A percentile compares a stretch with the other conserved stretches of the same genome.
phyloP scores from a whole-genome alignment of 2,797 vertebrate genomes.

The Arnoldichthys spilopterus region DNA sequence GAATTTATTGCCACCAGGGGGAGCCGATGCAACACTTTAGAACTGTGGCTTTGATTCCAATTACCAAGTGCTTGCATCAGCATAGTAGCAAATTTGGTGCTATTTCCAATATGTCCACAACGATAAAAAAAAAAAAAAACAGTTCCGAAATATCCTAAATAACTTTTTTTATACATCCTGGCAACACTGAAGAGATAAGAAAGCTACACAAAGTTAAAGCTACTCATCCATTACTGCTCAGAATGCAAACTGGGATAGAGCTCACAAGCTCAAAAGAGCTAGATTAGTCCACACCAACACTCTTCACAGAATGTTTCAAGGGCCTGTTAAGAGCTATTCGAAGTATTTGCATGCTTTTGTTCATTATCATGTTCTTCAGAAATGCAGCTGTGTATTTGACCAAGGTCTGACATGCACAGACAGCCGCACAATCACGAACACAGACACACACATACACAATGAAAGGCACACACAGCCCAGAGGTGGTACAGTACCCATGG shows the following conservation, averaged over 20 bases:
- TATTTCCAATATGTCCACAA: not conserved
- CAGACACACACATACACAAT: conserved; percentile 55
- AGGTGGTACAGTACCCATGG: conserved; percentile 87
- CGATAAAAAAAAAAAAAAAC: not conserved
- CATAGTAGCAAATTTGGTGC: conserved; percentile 16
- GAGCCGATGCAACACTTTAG: conserved; percentile 10
- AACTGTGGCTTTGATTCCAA: conserved; percentile 25
- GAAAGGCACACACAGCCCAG: conserved; percentile 58
- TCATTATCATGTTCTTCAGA: conserved; percentile 13
- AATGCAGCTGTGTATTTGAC: conserved; percentile 10
- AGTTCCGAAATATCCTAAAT: not conserved
- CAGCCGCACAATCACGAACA: conserved; percentile 41
- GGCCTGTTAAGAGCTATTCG: not conserved
- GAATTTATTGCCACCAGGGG: conserved; percentile 49
- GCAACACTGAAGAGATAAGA: not conserved
- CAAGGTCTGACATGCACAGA: conserved; percentile 46
- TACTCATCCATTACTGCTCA: conserved; percentile 15
- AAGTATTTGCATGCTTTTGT: conserved; percentile 22
- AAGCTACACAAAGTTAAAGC: not conserved
- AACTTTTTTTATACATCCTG: not conserved
- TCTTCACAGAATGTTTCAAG: conserved; percentile 23
- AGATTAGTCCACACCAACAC: not conserved
- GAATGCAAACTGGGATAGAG: not conserved
- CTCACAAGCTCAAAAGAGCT: not conserved
- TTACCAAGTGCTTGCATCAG: conserved; percentile 60